Percentiles rank a stretch among this genome's conserved stretches.
These are phyloP conservation scores for Sussaba pulchella DNA, from an alignment of 2,888 invertebrate species.

Conservation along the genomic window DNA sequence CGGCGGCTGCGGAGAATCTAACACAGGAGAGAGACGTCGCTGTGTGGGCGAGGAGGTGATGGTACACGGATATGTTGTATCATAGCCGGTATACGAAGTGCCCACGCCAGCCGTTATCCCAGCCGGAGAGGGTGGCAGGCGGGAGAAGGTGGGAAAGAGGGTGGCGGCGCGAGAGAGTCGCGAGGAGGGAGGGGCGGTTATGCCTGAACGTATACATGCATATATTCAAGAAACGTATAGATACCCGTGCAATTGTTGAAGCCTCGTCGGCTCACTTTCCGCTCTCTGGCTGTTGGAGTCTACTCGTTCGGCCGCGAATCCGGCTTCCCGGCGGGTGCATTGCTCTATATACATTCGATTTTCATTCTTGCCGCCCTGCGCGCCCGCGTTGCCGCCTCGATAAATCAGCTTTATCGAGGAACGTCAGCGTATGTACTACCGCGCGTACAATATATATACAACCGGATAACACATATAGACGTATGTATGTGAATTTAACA, in stretches of 20 bases:
- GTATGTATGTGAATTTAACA: background rate
- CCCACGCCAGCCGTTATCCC: background rate
- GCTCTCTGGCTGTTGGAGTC: slow-evolving; percentile 29
- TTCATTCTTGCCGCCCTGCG: slow-evolving; percentile 58
- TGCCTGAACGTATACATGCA: background rate
- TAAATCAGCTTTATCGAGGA: slow-evolving; percentile 70
- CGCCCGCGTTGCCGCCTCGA: slow-evolving; percentile 53
- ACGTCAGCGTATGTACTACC: slow-evolving; percentile 56
- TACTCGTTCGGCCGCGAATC: slow-evolving; percentile 33
- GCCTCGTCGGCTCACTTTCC: slow-evolving; percentile 49
- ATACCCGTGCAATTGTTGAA: slow-evolving; percentile 41
- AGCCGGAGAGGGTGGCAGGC: background rate
- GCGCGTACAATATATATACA: slow-evolving; percentile 7
- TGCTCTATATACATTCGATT: slow-evolving; percentile 60
- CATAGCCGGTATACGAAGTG: background rate
- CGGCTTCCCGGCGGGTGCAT: slow-evolving; percentile 25
- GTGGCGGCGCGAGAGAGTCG: background rate
- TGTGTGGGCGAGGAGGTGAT: background rate
- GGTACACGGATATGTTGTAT: slow-evolving; percentile 13
- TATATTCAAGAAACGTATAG: background rate
- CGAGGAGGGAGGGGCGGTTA: background rate
- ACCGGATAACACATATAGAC: background rate
- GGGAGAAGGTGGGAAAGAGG: background rate
- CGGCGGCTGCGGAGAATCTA: no score
- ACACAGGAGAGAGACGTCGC: background rate